These are phyloP conservation scores for Alectoris magna DNA, from an alignment of 2,797 vertebrate genomes.

Conservation along the genomic window DNA sequence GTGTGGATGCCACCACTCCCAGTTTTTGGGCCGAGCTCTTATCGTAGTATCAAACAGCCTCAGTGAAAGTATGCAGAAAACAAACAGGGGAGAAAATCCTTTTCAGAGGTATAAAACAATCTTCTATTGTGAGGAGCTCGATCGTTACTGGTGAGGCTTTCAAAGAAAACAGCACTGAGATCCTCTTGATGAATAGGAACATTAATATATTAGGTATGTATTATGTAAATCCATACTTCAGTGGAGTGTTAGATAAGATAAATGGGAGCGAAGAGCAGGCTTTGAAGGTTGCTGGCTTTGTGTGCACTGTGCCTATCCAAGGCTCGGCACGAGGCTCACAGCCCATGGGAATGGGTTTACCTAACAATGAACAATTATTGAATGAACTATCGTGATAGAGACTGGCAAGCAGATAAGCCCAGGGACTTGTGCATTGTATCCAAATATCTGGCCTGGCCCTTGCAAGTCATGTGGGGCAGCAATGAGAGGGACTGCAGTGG, in stretches of 20 bases:
- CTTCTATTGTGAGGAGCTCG: conserved; percentile 8
- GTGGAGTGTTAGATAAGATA: conserved; percentile 46
- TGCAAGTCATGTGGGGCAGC: fast-evolving
- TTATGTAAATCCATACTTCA: conserved; percentile 40
- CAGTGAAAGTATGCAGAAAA: neutral
- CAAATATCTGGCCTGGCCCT: neutral
- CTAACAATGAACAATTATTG: neutral
- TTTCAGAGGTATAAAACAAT: conserved; percentile 28
- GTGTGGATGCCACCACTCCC: neutral
- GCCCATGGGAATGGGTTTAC: fast-evolving
- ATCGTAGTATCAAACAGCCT: neutral
- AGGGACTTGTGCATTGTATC: conserved; percentile 20
- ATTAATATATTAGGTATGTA: conserved; percentile 21
- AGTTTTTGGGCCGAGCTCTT: neutral
- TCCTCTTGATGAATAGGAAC: neutral
- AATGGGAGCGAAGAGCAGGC: conserved; percentile 28
- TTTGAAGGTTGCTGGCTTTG: conserved; percentile 16
- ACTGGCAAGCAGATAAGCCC: conserved; percentile 21
- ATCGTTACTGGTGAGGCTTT: neutral
- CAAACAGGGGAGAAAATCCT: neutral
- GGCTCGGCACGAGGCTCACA: fast-evolving
- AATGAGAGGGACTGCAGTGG: neutral
- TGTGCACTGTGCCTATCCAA: neutral
- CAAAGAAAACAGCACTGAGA: neutral
- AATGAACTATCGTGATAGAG: conserved; percentile 22